Percentiles rank a stretch among this genome's conserved stretches.
Conservation (phyloP, 2,113 vertebrate genomes). For the Phaetusa simplex region DNA sequence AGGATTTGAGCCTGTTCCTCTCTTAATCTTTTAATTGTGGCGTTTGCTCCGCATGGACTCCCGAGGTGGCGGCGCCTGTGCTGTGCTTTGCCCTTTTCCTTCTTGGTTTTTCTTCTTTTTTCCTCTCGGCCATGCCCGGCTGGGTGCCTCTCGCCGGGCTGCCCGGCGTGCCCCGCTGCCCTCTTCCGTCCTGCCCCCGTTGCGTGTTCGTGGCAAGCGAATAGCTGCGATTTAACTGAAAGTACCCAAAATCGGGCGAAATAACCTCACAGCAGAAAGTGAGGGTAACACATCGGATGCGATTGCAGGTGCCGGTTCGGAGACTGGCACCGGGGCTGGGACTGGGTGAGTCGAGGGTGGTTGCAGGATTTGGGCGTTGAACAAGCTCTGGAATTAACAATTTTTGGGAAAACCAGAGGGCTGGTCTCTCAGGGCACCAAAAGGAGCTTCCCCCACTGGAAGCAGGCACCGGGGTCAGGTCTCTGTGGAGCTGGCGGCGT, state of each 20-base stretch:
- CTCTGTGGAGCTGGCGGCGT: background rate
- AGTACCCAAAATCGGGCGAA: background rate
- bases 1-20: background rate
- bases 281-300: background rate
- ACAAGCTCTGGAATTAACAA: fast-evolving
- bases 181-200: too few species aligned
- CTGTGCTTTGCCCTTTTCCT: background rate
- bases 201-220: background rate
- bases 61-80: background rate
- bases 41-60: background rate
- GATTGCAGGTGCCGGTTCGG: background rate
- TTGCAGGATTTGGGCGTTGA: background rate
- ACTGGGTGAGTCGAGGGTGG: background rate
- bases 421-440: fast-evolving
- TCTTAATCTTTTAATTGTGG: background rate
- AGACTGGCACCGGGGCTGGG: background rate
- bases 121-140: background rate
- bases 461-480: fast-evolving
- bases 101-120: background rate
- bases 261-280: background rate
- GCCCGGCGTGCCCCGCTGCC: background rate
- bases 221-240: background rate
- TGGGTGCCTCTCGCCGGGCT: background rate
- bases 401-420: background rate
- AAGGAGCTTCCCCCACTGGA: background rate